Conservation (phyloP, 2,797 vertebrate genomes). For the Esox masquinongy region DNA sequence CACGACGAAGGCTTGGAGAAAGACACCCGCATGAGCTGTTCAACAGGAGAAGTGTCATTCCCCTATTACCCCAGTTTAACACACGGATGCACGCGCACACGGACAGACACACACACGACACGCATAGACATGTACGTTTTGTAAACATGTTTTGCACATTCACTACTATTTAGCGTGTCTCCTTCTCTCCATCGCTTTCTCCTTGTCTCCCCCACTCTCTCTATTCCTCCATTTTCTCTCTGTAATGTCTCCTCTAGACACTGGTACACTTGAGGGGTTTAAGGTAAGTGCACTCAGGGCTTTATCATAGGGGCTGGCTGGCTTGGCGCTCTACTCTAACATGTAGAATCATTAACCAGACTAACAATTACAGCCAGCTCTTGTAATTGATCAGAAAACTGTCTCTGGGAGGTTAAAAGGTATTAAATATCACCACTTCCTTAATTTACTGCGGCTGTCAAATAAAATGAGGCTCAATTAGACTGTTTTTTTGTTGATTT, state of each 20-base stretch:
- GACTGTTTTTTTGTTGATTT: not conserved
- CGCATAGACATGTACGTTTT: slow-evolving; percentile 15
- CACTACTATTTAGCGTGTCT: not conserved
- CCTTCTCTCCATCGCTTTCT: not conserved
- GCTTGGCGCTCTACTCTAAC: slow-evolving; percentile 59
- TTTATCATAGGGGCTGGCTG: slow-evolving; percentile 62
- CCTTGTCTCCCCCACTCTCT: slow-evolving; percentile 3
- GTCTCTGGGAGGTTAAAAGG: slow-evolving; percentile 77
- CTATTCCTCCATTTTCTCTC: slow-evolving; percentile 40
- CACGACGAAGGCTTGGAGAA: slow-evolving; percentile 35
- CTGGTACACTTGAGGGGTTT: slow-evolving; percentile 74
- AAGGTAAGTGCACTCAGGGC: slow-evolving; percentile 76
- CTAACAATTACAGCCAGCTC: slow-evolving; percentile 79
- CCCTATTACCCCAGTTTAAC: slow-evolving; percentile 15
- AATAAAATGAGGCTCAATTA: slow-evolving; percentile 70
- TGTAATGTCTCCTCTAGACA: slow-evolving; percentile 71
- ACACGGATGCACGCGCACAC: slow-evolving; percentile 25
- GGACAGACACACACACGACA: slow-evolving; percentile 27
- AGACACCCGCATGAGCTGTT: slow-evolving; percentile 40
- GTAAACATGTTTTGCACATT: not conserved
- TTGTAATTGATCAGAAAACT: slow-evolving; percentile 81
- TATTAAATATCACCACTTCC: slow-evolving; percentile 81
- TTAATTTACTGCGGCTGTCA: slow-evolving; percentile 80
- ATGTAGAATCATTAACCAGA: slow-evolving; percentile 77
- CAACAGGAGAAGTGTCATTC: slow-evolving; percentile 36